Conservation (phyloP, 2,797 vertebrate genomes). For the Arremon brunneinucha region DNA sequence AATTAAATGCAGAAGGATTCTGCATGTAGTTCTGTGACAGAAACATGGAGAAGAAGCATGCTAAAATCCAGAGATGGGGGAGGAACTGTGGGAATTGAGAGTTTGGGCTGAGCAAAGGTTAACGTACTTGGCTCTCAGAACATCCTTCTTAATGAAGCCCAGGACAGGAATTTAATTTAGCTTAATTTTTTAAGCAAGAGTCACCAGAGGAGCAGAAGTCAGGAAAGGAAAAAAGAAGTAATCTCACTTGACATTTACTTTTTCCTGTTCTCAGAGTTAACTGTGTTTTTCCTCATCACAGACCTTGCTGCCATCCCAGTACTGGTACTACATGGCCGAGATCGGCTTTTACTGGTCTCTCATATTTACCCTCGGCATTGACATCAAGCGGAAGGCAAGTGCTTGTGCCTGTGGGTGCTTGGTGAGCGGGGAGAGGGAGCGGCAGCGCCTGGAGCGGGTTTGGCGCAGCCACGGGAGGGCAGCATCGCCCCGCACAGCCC, state of each 20-base stretch:
- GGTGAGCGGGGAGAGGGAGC: not conserved
- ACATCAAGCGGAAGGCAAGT: slow-evolving; percentile 91
- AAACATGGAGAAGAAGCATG: not conserved
- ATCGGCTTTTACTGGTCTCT: slow-evolving; percentile 93
- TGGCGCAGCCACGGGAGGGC: not conserved
- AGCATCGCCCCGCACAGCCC: not conserved
- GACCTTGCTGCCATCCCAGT: slow-evolving; percentile 89
- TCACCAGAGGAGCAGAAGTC: not conserved
- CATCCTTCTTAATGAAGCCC: slow-evolving; percentile 46
- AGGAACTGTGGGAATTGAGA: slow-evolving; percentile 1
- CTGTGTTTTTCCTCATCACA: slow-evolving; percentile 48
- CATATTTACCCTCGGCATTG: slow-evolving; percentile 85
- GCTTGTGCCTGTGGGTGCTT: not conserved
- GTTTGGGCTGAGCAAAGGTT: slow-evolving; percentile 44
- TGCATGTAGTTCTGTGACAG: not conserved
- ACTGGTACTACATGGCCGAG: slow-evolving; percentile 94
- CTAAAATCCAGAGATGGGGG: not conserved
- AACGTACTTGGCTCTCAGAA: slow-evolving; percentile 42
- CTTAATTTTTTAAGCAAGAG: slow-evolving; percentile 23
- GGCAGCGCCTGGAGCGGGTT: not conserved
- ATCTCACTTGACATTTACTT: not conserved
- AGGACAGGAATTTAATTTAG: slow-evolving; percentile 6
- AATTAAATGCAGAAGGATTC: slow-evolving; percentile 26
- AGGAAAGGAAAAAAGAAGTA: not conserved
- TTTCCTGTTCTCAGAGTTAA: not conserved